These are phyloP conservation scores for Diphyllodes magnificus DNA, from an alignment of 2,113 vertebrate species.

Conservation along the genomic window DNA sequence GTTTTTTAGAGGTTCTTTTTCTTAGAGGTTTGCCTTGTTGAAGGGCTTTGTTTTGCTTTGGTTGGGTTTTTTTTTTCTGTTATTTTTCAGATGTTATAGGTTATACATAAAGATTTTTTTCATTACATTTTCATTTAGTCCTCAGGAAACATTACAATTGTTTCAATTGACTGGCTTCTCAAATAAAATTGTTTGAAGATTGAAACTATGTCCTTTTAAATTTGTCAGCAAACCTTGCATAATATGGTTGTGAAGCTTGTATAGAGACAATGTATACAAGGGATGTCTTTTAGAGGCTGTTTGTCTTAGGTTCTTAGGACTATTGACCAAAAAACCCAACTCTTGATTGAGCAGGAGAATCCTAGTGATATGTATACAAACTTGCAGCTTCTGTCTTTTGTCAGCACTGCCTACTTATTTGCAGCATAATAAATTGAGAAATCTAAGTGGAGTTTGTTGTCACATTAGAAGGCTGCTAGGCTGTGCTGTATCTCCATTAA, in stretches of 20 bases:
- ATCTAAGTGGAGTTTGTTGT: background rate
- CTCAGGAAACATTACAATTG: background rate
- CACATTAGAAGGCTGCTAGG: background rate
- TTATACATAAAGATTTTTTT: background rate
- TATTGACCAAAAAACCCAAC: background rate
- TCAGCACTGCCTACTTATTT: background rate
- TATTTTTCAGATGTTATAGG: background rate
- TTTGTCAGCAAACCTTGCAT: background rate
- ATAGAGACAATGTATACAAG: background rate
- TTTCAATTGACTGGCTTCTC: background rate
- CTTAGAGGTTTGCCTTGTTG: background rate
- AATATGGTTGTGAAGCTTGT: background rate
- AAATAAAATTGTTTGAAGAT: background rate
- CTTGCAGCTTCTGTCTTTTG: background rate
- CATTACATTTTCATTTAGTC: background rate
- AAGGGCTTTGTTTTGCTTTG: background rate
- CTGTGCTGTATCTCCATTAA: background rate
- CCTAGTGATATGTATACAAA: background rate
- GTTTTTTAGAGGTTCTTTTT: background rate
- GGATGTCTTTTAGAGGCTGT: background rate
- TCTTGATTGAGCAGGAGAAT: background rate
- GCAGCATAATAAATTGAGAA: background rate
- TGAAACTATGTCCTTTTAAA: background rate
- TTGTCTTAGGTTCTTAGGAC: background rate
- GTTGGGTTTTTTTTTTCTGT: no score